These are phyloP conservation scores for Chaitophorus viminalis DNA, from an alignment of 2,888 invertebrate species.

Conservation along the genomic window DNA sequence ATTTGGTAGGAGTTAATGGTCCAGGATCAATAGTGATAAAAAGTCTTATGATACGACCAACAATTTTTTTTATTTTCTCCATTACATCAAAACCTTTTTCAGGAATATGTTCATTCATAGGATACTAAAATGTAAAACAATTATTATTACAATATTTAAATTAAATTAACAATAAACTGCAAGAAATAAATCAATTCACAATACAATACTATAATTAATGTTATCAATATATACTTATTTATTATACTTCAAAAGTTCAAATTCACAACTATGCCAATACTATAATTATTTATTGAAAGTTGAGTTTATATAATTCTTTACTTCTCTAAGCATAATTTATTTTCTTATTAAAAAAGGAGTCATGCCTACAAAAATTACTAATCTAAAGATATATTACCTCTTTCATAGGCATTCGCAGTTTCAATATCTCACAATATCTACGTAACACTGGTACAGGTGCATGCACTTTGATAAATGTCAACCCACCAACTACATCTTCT, in stretches of 20 bases:
- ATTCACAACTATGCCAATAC: neutral
- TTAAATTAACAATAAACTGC: neutral
- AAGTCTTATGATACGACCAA: conserved; percentile 55
- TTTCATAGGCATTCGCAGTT: conserved; percentile 93
- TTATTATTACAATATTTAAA: neutral
- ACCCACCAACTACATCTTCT: conserved; percentile 62
- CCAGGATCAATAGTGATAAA: conserved; percentile 63
- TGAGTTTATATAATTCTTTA: neutral
- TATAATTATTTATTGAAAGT: neutral
- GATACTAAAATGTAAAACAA: conserved; percentile 45
- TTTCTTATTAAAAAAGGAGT: neutral
- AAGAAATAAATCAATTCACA: neutral
- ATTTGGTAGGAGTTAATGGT: conserved; percentile 52
- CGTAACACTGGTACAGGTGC: conserved; percentile 84
- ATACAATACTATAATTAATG: neutral
- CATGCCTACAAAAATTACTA: conserved; percentile 1
- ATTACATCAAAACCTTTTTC: conserved; percentile 62
- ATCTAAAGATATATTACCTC: conserved; percentile 52
- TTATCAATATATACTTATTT: neutral
- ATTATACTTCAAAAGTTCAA: neutral
- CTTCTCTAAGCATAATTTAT: neutral
- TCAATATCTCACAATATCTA: conserved; percentile 90
- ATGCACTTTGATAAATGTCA: conserved; percentile 81
- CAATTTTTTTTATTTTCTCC: conserved; percentile 54
- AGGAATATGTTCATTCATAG: conserved; percentile 30